Percentiles rank a stretch among this genome's conserved stretches.
Conservation (phyloP, 2,797 vertebrate genomes). For the Chelidonichthys spinosus region DNA sequence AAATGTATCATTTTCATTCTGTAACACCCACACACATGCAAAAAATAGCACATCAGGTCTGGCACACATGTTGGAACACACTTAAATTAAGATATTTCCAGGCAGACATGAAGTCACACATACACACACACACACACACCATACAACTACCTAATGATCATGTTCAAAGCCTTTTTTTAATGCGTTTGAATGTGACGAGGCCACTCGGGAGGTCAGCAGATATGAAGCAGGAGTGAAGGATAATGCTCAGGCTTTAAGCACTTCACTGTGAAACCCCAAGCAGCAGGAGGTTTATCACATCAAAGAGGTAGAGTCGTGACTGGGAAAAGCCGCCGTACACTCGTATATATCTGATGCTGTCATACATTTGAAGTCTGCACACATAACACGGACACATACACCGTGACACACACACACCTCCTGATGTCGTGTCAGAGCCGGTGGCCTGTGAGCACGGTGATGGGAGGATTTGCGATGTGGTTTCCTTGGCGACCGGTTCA, state of each 20-base stretch:
- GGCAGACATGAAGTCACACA: constrained; percentile 6
- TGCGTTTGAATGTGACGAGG: constrained; percentile 56
- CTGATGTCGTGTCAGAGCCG: constrained; percentile 86
- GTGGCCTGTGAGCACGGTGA: constrained; percentile 83
- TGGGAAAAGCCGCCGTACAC: constrained; percentile 37
- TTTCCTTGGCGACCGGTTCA: constrained; percentile 78
- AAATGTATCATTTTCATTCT: constrained; percentile 49
- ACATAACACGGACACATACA: neutral
- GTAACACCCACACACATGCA: constrained; percentile 45
- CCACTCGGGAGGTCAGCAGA: constrained; percentile 59
- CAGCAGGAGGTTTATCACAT: constrained; percentile 66
- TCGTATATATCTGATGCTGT: constrained; percentile 34
- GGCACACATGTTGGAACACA: constrained; percentile 30
- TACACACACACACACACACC: neutral
- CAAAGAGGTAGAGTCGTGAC: constrained; percentile 71
- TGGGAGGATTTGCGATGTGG: constrained; percentile 84
- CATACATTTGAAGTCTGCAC: constrained; percentile 31
- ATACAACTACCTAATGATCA: constrained; percentile 32
- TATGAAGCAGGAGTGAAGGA: constrained; percentile 42
- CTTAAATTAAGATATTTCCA: constrained; percentile 28
- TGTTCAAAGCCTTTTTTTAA: constrained; percentile 35
- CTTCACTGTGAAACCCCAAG: constrained; percentile 48
- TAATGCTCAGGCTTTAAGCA: constrained; percentile 68
- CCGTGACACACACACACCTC: constrained; percentile 58
- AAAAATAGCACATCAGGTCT: constrained; percentile 41